phyloP scores from a whole-genome alignment of 2,113 vertebrate genomes.

The Phrynosoma platyrhinos region DNA sequence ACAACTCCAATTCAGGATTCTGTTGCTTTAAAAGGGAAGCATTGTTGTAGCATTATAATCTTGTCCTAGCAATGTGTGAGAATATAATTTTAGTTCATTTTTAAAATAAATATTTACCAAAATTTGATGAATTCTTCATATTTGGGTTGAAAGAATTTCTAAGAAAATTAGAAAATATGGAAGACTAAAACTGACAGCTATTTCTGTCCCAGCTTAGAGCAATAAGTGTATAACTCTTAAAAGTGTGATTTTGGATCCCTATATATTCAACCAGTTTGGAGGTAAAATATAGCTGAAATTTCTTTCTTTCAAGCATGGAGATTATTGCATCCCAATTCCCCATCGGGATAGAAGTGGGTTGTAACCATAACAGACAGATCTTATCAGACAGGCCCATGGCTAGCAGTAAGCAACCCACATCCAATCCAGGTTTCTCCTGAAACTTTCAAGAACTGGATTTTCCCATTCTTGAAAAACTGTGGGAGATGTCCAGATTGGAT shows the following conservation, averaged over 20 bases:
- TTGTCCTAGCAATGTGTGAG: neutral
- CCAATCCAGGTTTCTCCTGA: too few species aligned
- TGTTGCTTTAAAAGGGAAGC: conserved; percentile 16
- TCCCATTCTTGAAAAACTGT: too few species aligned
- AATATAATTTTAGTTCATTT: neutral
- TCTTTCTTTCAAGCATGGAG: neutral
- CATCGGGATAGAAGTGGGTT: too few species aligned
- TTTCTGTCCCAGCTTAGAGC: neutral
- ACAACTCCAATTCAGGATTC: neutral
- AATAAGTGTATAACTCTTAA: neutral
- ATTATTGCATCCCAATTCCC: too few species aligned
- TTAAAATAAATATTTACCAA: neutral
- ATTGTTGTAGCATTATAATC: neutral
- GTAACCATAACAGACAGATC: too few species aligned
- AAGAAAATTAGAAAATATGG: neutral
- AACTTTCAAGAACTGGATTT: too few species aligned
- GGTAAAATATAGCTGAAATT: neutral
- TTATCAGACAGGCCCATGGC: too few species aligned
- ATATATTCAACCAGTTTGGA: neutral
- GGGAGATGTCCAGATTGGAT: too few species aligned
- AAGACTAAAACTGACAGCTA: neutral
- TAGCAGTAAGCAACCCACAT: too few species aligned
- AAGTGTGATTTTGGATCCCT: neutral
- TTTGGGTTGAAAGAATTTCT: neutral
- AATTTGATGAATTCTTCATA: neutral